These are phyloP conservation scores for Poeciliopsis paucimaculata DNA, from an alignment of 2,797 vertebrate genomes.

Conservation along the genomic window DNA sequence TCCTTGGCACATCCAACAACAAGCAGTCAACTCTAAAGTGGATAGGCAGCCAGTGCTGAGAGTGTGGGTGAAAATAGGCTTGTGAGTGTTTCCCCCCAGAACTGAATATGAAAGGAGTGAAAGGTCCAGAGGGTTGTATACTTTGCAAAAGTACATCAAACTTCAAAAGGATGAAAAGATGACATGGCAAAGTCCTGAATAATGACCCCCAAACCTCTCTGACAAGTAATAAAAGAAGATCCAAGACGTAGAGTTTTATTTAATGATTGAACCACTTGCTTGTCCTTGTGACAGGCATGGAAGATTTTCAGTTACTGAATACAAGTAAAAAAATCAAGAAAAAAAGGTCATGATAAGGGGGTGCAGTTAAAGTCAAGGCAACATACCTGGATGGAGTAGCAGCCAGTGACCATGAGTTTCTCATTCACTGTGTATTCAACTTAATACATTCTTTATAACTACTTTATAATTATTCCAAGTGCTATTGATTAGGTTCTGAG, in stretches of 20 bases:
- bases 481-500: neutral
- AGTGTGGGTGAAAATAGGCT: neutral
- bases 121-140: conserved; percentile 21
- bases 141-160: neutral
- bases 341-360: neutral
- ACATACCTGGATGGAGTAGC: neutral
- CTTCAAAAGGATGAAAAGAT: neutral
- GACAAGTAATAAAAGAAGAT: neutral
- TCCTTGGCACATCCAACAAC: too few species aligned
- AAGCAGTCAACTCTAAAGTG: too few species aligned
- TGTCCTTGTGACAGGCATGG: neutral
- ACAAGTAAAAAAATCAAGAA: neutral
- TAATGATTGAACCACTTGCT: neutral
- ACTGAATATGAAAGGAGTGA: neutral
- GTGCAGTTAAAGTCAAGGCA: neutral
- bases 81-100: neutral
- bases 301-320: neutral
- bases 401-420: neutral
- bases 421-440: neutral
- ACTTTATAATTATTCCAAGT: neutral
- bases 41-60: too few species aligned
- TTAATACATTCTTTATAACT: neutral
- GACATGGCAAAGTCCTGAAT: neutral
- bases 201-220: neutral
- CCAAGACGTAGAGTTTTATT: neutral